A percentile compares a stretch with the other conserved stretches of the same genome.
Conservation (phyloP, 2,888 invertebrate genomes). For the Scaptomyza tumidula region DNA sequence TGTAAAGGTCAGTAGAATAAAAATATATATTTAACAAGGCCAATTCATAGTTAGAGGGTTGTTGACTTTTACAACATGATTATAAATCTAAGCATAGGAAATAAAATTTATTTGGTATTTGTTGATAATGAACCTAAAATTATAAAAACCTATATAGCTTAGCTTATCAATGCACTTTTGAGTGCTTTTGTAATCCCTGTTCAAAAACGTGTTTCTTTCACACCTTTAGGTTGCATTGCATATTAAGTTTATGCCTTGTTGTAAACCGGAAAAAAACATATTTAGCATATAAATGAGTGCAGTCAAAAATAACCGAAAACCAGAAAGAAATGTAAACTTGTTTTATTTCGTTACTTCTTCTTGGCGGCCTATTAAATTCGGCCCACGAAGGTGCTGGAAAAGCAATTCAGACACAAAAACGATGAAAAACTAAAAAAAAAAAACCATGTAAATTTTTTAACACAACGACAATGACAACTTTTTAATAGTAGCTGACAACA, state of each 20-base stretch:
- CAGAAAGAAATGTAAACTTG: conserved; percentile 37
- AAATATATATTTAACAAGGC: conserved; percentile 43
- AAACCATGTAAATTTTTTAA: conserved; percentile 38
- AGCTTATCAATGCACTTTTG: conserved; percentile 11
- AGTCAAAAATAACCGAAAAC: conserved; percentile 15
- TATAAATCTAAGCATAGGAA: neutral
- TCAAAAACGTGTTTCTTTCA: conserved; percentile 42
- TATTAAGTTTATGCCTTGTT: conserved; percentile 47
- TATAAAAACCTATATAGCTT: neutral
- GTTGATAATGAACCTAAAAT: neutral
- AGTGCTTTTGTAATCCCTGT: conserved; percentile 23
- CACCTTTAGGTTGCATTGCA: conserved; percentile 53
- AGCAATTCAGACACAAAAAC: conserved; percentile 15
- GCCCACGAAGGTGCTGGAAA: conserved; percentile 5
- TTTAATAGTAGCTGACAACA: conserved; percentile 32
- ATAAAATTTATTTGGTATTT: neutral
- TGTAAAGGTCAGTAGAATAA: conserved; percentile 50
- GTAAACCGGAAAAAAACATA: conserved; percentile 57
- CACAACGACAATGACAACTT: conserved; percentile 30
- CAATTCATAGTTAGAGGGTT: conserved; percentile 30
- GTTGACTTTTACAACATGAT: conserved; percentile 37
- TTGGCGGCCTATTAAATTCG: conserved; percentile 47
- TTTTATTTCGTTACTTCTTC: conserved; percentile 3
- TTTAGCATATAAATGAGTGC: conserved; percentile 52
- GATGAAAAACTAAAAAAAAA: conserved; percentile 41